Conservation (phyloP, 2,797 vertebrate genomes). For the Ispidina lecontei region DNA sequence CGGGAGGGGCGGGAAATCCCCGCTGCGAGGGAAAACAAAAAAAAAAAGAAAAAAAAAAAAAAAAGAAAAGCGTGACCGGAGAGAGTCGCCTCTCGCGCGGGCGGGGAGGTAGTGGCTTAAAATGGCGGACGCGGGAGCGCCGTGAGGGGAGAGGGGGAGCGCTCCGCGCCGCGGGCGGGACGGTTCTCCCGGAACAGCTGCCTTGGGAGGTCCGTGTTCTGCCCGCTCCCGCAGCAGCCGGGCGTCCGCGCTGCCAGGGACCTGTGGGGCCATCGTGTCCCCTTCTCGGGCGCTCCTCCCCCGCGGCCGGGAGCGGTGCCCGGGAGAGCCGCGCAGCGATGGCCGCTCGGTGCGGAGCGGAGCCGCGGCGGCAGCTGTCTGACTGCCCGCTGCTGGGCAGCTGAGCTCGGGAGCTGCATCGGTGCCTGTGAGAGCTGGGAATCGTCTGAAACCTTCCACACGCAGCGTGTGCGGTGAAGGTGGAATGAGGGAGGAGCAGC, state of each 20-base stretch:
- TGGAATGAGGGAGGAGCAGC: rapidly evolving
- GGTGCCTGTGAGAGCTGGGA: neutral
- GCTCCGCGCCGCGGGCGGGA: rapidly evolving
- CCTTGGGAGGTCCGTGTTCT: rapidly evolving
- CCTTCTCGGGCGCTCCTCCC: rapidly evolving
- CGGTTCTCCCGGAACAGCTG: rapidly evolving
- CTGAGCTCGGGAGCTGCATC: rapidly evolving
- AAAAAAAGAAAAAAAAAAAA: no score
- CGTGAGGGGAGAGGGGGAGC: rapidly evolving
- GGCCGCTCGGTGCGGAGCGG: neutral
- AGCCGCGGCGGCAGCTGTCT: neutral
- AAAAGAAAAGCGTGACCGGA: rapidly evolving
- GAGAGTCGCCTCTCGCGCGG: neutral
- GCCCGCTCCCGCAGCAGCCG: no score
- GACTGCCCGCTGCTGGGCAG: no score
- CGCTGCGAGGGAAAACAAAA: rapidly evolving
- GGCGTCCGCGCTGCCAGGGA: neutral
- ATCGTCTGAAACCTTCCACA: rapidly evolving
- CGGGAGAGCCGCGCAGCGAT: neutral
- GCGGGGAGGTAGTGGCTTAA: neutral
- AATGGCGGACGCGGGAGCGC: slow-evolving; percentile 4
- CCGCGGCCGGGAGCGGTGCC: neutral
- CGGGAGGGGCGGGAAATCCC: rapidly evolving
- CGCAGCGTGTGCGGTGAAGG: rapidly evolving
- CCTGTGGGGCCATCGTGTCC: neutral